phyloP scores from a whole-genome alignment of 2,113 vertebrate species.

The Kryptolebias marmoratus region DNA sequence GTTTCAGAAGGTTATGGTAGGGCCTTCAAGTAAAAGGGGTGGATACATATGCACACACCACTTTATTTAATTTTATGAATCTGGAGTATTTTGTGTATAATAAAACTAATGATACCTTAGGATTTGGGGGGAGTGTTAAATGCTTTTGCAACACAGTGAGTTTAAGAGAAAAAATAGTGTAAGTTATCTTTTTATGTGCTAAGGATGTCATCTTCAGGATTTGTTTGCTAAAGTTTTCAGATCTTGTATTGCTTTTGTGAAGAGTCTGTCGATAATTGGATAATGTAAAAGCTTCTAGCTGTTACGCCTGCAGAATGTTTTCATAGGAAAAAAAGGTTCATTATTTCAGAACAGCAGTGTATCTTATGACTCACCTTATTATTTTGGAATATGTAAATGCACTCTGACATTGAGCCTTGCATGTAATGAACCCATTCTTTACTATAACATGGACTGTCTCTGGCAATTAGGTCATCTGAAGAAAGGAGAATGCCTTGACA shows the following conservation, averaged over 20 bases:
- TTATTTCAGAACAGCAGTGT: constrained; percentile 24
- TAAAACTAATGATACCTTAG: no score
- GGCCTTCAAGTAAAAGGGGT: no score
- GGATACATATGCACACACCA: no score
- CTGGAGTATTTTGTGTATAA: no score
- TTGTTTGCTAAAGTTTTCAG: background rate
- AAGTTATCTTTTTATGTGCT: no score
- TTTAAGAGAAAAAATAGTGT: no score
- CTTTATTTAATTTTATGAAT: no score
- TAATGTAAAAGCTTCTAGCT: background rate
- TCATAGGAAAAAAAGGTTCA: constrained; percentile 6
- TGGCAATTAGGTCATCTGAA: constrained; percentile 7
- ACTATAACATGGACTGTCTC: background rate
- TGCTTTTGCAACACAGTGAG: no score
- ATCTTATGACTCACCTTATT: constrained; percentile 17
- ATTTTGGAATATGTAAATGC: constrained; percentile 1
- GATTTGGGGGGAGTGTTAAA: no score
- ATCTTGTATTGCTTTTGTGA: background rate
- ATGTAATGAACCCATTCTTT: constrained; percentile 2
- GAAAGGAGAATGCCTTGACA: background rate
- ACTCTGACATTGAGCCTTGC: constrained; percentile 9
- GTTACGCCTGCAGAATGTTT: background rate
- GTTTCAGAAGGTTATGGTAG: no score
- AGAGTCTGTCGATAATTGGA: background rate
- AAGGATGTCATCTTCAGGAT: no score